Evolutionary conservation across 2,888 invertebrate species (phyloP).

Genomic region (Stenoptilia bipunctidactyla): DNA sequence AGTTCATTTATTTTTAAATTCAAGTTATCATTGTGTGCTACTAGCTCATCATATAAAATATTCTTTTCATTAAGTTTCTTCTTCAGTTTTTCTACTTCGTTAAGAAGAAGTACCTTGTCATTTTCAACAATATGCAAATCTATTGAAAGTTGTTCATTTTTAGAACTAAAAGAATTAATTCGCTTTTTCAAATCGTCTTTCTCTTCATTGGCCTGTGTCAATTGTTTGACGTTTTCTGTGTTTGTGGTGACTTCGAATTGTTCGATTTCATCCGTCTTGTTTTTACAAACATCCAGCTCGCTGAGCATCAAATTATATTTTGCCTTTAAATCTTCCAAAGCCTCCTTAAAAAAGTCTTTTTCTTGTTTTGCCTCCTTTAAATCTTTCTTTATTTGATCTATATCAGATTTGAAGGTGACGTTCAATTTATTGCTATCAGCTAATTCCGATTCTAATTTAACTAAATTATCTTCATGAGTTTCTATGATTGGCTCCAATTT

Average conservation of each 20-base stretch:
- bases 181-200: conserved; percentile 51
- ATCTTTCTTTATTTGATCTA: conserved; percentile 68
- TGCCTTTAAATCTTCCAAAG: conserved; percentile 60
- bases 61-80: not conserved
- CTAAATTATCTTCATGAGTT: conserved; percentile 78
- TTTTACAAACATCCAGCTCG: conserved; percentile 50
- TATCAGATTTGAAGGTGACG: conserved; percentile 71
- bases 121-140: conserved; percentile 65
- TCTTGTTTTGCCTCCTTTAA: conserved; percentile 51
- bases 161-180: conserved; percentile 39
- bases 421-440: conserved; percentile 73
- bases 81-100: conserved; percentile 46
- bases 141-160: conserved; percentile 61
- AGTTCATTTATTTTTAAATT: conserved; percentile 15
- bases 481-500: conserved; percentile 80
- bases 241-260: conserved; percentile 53
- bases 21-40: too few species aligned
- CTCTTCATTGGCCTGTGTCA: conserved; percentile 40
- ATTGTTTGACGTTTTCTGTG: conserved; percentile 28
- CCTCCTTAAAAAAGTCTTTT: conserved; percentile 58
- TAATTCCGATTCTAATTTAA: conserved; percentile 74
- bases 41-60: too few species aligned
- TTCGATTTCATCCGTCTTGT: conserved; percentile 54
- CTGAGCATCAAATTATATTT: conserved; percentile 66
- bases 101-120: conserved; percentile 56